Evolutionary conservation across 2,888 invertebrate genomes (phyloP).

Genomic region (Spilarctia lutea): DNA sequence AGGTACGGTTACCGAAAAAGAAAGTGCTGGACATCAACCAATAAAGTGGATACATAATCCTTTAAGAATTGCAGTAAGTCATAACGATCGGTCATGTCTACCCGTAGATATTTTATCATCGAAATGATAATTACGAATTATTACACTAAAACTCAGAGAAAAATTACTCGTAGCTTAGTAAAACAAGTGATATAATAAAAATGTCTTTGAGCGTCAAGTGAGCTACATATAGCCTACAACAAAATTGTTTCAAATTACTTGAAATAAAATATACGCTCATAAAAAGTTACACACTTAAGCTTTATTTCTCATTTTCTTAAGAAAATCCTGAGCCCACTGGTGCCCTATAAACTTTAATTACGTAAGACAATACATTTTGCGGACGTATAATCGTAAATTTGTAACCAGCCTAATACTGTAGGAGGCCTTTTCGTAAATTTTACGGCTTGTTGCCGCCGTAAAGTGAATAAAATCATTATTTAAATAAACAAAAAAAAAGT

Average conservation of each 20-base stretch:
- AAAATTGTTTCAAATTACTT: slow-evolving; percentile 13
- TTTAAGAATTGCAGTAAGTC: too few relatives aligned
- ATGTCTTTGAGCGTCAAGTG: not conserved
- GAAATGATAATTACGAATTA: not conserved
- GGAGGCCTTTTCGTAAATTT: slow-evolving; percentile 51
- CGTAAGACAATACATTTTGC: slow-evolving; percentile 34
- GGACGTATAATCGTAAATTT: slow-evolving; percentile 39
- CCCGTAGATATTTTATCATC: too few relatives aligned
- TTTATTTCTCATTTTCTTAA: slow-evolving; percentile 15
- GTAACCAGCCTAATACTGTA: slow-evolving; percentile 44
- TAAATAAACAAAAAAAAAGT: slow-evolving; percentile 33
- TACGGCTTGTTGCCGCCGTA: slow-evolving; percentile 55
- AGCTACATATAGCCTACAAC: not conserved
- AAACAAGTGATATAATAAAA: not conserved
- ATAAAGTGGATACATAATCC: too few relatives aligned
- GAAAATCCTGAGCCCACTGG: slow-evolving; percentile 15
- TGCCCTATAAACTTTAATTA: slow-evolving; percentile 42
- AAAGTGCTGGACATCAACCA: too few relatives aligned
- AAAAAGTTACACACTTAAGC: slow-evolving; percentile 2
- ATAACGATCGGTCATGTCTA: too few relatives aligned
- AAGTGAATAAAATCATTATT: slow-evolving; percentile 61
- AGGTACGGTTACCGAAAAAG: too few relatives aligned
- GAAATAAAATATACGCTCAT: not conserved
- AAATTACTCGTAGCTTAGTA: not conserved
- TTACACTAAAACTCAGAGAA: not conserved